Conservation (phyloP, 2,113 vertebrate species). For the Coptodon rendalli region DNA sequence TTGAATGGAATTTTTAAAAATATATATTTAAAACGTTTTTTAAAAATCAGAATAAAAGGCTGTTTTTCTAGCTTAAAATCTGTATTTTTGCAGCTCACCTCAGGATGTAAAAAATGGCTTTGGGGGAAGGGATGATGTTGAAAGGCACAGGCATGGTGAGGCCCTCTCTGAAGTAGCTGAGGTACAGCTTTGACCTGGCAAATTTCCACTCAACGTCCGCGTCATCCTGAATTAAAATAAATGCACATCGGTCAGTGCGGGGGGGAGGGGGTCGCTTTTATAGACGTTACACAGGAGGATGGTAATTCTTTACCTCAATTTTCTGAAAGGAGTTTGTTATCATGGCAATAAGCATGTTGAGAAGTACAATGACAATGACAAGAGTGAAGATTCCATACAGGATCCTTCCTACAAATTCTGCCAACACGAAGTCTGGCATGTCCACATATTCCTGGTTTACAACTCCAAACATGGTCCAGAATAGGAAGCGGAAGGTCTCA, state of each 20-base stretch:
- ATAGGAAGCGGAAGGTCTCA: constrained; percentile 86
- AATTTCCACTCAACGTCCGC: constrained; percentile 92
- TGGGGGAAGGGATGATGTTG: constrained; percentile 86
- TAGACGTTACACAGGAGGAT: neutral
- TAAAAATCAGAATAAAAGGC: neutral
- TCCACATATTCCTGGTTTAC: constrained; percentile 81
- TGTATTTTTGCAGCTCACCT: constrained; percentile 60
- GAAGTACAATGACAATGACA: constrained; percentile 84
- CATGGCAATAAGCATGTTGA: constrained; percentile 92
- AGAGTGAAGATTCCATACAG: constrained; percentile 86
- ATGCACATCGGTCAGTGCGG: neutral
- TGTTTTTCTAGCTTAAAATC: neutral
- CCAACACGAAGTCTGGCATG: constrained; percentile 77
- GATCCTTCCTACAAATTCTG: constrained; percentile 78
- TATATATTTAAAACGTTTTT: neutral
- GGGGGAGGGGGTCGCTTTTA: neutral
- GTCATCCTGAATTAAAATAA: constrained; percentile 70
- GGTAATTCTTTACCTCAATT: constrained; percentile 73
- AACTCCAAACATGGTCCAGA: constrained; percentile 91
- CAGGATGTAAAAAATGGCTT: constrained; percentile 78
- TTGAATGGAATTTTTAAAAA: constrained; percentile 25
- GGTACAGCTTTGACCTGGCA: constrained; percentile 86
- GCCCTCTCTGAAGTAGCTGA: constrained; percentile 85
- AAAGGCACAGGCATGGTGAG: constrained; percentile 87
- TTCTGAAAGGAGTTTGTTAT: constrained; percentile 93